phyloP scores from a whole-genome alignment of 2,797 vertebrate genomes.

The Ficedula albicollis region DNA sequence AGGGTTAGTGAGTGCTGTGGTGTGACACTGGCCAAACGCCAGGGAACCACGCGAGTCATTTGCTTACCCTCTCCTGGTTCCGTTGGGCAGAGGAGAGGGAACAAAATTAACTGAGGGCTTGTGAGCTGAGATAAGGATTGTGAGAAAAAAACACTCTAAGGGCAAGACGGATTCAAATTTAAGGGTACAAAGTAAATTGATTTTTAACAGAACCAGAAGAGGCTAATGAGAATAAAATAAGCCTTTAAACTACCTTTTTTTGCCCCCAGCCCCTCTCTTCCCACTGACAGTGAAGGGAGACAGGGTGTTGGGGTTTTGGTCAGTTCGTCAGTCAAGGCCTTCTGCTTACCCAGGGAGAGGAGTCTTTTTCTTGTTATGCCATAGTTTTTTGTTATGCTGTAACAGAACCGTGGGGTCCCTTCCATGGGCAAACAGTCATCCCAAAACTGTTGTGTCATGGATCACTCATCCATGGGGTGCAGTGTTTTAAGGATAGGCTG shows the following conservation, averaged over 20 bases:
- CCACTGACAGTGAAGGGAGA: too few species aligned
- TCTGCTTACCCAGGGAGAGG: background rate
- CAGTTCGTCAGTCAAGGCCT: rapidly evolving
- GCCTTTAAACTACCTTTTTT: background rate
- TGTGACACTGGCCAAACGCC: background rate
- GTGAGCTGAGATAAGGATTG: background rate
- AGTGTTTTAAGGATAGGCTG: background rate
- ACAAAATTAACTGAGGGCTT: background rate
- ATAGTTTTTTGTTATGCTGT: background rate
- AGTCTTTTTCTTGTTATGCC: background rate
- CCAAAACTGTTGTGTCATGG: background rate
- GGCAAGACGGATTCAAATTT: background rate
- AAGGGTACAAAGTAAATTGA: background rate
- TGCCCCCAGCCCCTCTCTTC: background rate
- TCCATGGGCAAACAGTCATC: background rate
- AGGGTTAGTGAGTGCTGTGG: background rate
- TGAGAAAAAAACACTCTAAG: background rate
- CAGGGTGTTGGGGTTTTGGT: background rate
- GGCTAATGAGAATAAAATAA: background rate
- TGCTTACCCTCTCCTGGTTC: background rate
- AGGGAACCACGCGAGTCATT: background rate
- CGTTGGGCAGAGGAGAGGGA: background rate
- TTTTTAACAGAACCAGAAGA: background rate
- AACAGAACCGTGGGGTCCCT: background rate
- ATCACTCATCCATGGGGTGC: background rate